Conservation (phyloP, 2,113 vertebrate genomes). For the Paramormyrops kingsleyae region DNA sequence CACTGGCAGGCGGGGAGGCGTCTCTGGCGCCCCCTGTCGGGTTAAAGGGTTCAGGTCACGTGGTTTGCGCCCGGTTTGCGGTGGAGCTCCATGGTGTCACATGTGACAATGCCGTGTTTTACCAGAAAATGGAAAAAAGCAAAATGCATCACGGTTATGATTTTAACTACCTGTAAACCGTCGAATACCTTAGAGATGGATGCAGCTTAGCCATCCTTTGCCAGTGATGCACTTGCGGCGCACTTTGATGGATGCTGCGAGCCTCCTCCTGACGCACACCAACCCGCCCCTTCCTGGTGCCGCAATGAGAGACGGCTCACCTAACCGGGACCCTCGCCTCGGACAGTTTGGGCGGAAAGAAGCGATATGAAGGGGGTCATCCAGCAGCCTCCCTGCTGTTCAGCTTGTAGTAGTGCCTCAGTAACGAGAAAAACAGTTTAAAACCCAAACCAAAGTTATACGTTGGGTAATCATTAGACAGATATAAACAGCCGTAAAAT, state of each 20-base stretch:
- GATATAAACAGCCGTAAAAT: not conserved
- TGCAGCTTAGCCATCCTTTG: not conserved
- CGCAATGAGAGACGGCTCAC: slow-evolving; percentile 19
- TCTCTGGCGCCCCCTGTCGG: not conserved
- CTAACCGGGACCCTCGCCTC: slow-evolving; percentile 5
- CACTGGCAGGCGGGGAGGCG: not conserved
- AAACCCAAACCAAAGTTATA: not conserved
- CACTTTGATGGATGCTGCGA: not conserved
- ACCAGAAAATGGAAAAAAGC: too few relatives aligned
- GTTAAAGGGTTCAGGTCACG: not conserved
- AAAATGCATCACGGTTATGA: not conserved
- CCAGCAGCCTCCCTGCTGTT: not conserved
- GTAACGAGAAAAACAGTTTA: not conserved
- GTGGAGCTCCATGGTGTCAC: not conserved
- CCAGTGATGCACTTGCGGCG: not conserved
- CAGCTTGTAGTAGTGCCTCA: not conserved
- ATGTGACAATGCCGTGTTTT: not conserved
- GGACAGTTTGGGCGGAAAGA: not conserved
- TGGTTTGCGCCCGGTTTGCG: not conserved
- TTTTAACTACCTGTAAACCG: not conserved
- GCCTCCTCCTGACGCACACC: not conserved
- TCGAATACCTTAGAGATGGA: not conserved
- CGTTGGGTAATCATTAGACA: not conserved
- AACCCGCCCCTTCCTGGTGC: not conserved
- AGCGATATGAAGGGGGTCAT: slow-evolving; percentile 15